These are phyloP conservation scores for Plemyria rubiginata DNA, from an alignment of 2,888 invertebrate species.

Conservation along the genomic window DNA sequence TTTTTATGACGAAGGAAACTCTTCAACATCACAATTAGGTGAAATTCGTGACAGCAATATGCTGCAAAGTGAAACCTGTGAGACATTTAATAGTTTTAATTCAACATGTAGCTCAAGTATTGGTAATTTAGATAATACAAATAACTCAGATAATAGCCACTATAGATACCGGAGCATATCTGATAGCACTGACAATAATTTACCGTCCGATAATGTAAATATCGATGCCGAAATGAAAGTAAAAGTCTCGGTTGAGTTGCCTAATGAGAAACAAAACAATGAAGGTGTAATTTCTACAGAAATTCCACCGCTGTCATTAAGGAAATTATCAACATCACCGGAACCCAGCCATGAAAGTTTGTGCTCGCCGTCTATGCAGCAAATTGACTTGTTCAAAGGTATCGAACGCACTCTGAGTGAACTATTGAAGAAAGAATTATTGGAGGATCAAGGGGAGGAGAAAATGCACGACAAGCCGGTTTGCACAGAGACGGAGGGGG, in stretches of 20 bases:
- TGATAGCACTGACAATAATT: constrained; percentile 70
- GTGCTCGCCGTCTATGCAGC: constrained; percentile 61
- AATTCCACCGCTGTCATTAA: constrained; percentile 53
- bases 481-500: constrained; percentile 74
- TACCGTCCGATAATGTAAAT: constrained; percentile 62
- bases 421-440: constrained; percentile 83
- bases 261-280: constrained; percentile 57
- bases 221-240: constrained; percentile 68
- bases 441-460: constrained; percentile 78
- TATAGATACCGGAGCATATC: constrained; percentile 65
- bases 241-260: constrained; percentile 67
- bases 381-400: constrained; percentile 82
- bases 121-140: constrained; percentile 65
- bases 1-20: constrained; percentile 54
- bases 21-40: constrained; percentile 59
- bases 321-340: constrained; percentile 69
- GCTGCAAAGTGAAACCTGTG: constrained; percentile 77
- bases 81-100: constrained; percentile 77
- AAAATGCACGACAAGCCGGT: constrained; percentile 78
- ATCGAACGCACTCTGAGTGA: constrained; percentile 83
- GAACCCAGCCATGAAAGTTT: constrained; percentile 59
- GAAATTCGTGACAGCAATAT: constrained; percentile 76
- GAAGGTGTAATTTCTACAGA: constrained; percentile 52
- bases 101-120: constrained; percentile 66
- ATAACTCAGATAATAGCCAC: constrained; percentile 60